Evolutionary conservation across 2,113 vertebrate genomes (phyloP), one percentile per base, ranked within the genome.

Genomic region (Scopus umbretta): DNA sequence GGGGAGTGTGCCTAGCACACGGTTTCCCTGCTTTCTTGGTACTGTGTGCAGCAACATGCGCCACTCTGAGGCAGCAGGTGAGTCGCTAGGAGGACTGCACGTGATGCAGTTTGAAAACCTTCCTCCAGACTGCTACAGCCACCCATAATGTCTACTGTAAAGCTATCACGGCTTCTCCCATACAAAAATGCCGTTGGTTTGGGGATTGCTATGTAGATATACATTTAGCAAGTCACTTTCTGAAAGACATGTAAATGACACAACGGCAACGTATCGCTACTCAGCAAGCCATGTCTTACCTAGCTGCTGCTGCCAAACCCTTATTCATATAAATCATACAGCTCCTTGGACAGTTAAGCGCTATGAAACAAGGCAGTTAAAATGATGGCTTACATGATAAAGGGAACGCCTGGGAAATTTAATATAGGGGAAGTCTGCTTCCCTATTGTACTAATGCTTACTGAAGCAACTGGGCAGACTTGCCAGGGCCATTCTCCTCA

Each of bases 351-450:
- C 92, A 96, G 90, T 88, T 93, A 92, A 96, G 91, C 27, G 0
- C 93, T 96, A 90, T 86, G 97, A 97, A 96, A 97, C 89, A 86
- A 95, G 84, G 74, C 89, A 92, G 91, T 90, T 94, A 95, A 96
- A 97, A 91, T 0, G 94, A 95, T 94, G 90, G 87, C 71, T 97
- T 95, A 79, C 88, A 95, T 83, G 93, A 97, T 94, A 95, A 96
- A 96, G 85, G 66, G 80, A 94, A 91, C 9, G n/a, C 86, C 84
- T 94, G 89, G 75, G 96, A 97, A 97, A 97, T 90, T 96, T 93
- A 97, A 97, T 97, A 97, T 40, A 89, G 90, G 91, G 91, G 71
- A 97, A 97, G 91, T 95, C 97, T 95, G 84, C 66, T 95, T 94
- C 71, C 68, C 97, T 91, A 92, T 95, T 97, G 92, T 97, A 95